Conservation (phyloP, 2,113 vertebrate genomes). For the Ictalurus punctatus region DNA sequence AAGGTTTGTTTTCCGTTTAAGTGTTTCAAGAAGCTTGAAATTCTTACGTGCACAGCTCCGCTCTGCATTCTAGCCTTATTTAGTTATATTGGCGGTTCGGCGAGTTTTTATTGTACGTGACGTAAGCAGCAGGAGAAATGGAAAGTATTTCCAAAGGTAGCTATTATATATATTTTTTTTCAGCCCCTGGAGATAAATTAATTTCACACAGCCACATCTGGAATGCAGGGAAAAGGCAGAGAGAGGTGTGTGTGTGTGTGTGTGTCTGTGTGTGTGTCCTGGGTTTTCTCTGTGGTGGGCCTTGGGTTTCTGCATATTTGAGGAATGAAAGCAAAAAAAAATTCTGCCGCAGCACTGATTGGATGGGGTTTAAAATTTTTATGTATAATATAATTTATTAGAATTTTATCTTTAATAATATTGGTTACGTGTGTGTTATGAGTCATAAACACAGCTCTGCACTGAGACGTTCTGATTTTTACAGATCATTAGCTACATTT, state of each 20-base stretch:
- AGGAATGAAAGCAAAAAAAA: neutral
- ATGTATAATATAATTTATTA: too few relatives aligned
- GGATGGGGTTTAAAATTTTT: neutral
- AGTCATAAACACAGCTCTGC: too few relatives aligned
- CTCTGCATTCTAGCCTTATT: constrained; percentile 32
- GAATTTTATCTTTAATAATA: neutral
- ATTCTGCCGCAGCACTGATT: neutral
- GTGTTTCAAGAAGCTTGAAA: constrained; percentile 19
- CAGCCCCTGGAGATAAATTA: constrained; percentile 43
- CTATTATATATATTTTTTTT: constrained; percentile 46
- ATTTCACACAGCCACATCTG: constrained; percentile 47
- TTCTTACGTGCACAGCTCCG: neutral
- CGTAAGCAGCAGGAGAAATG: constrained; percentile 16
- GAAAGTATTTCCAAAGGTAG: constrained; percentile 34
- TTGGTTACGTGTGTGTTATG: neutral
- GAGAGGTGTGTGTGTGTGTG: constrained; percentile 20
- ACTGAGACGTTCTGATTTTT: too few relatives aligned
- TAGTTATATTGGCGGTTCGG: constrained; percentile 31
- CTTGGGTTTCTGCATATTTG: constrained; percentile 41
- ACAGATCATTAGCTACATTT: too few relatives aligned
- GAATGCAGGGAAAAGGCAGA: constrained; percentile 24
- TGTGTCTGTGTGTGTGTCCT: constrained; percentile 24
- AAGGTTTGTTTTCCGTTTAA: neutral
- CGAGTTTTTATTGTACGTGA: constrained; percentile 33
- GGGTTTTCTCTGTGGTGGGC: neutral